Evolutionary conservation across 2,113 vertebrate species (phyloP).

Genomic region (Perca schrenkii): DNA sequence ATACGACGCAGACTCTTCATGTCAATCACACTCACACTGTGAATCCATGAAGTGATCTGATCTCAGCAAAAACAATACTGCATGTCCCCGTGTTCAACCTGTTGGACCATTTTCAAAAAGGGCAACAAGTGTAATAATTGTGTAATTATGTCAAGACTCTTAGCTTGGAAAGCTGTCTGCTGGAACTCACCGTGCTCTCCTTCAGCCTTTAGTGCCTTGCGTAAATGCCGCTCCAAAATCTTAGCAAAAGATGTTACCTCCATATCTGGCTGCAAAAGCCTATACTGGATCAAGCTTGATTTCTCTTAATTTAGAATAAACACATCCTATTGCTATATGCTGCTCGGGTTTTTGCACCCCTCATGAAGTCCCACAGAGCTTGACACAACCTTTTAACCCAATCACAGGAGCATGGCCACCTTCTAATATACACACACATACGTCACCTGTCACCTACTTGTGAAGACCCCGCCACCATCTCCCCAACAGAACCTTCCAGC

Average conservation of each 20-base stretch:
- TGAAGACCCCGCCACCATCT: slow-evolving; percentile 41
- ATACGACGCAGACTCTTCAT: neutral
- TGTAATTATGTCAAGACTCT: neutral
- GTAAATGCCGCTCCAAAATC: slow-evolving; percentile 73
- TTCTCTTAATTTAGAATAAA: neutral
- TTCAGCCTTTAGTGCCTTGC: slow-evolving; percentile 65
- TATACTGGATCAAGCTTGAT: neutral
- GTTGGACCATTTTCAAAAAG: neutral
- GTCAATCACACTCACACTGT: neutral
- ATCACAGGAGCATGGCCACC: slow-evolving; percentile 34
- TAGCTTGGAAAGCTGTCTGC: neutral
- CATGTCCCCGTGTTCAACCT: neutral
- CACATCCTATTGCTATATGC: neutral
- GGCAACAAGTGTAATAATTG: neutral
- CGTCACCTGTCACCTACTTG: slow-evolving; percentile 53
- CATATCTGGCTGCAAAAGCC: slow-evolving; percentile 38
- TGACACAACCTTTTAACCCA: slow-evolving; percentile 63
- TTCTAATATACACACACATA: slow-evolving; percentile 28
- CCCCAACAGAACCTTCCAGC: slow-evolving; percentile 47
- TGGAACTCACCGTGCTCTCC: slow-evolving; percentile 70
- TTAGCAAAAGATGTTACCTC: slow-evolving; percentile 64
- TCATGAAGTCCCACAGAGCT: slow-evolving; percentile 31
- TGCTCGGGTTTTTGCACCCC: slow-evolving; percentile 15
- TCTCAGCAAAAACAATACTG: neutral
- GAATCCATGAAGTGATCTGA: neutral